phyloP scores from a whole-genome alignment of 2,113 vertebrate genomes.

The Carlito syrichta region DNA sequence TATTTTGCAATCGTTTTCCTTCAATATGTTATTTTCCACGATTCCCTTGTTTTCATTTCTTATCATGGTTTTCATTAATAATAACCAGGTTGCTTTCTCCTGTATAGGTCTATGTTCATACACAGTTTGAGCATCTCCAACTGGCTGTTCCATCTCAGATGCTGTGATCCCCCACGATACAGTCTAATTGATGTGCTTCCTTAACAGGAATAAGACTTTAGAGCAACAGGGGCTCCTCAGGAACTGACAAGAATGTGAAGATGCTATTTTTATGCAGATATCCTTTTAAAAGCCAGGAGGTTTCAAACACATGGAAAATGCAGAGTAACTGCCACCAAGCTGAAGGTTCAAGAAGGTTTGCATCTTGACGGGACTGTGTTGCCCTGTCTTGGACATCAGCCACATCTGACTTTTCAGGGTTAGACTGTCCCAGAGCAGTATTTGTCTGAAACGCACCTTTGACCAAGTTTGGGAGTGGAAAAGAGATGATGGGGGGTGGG shows the following conservation, averaged over 20 bases:
- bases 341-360: neutral
- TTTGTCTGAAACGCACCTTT: neutral
- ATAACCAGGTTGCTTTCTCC: neutral
- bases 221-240: conserved; percentile 73
- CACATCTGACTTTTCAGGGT: neutral
- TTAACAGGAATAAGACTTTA: conserved; percentile 75
- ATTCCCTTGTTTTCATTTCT: neutral
- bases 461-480: neutral
- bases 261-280: conserved; percentile 81
- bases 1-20: neutral
- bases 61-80: neutral
- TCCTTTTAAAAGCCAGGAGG: conserved; percentile 73
- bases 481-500: neutral
- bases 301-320: conserved; percentile 74
- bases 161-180: neutral
- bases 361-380: conserved; percentile 61
- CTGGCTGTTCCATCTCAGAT: neutral
- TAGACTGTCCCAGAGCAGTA: neutral
- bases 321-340: conserved; percentile 36
- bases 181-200: neutral
- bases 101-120: neutral
- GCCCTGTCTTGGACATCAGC: conserved; percentile 59
- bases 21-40: neutral
- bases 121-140: neutral
- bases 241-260: conserved; percentile 76